A percentile compares a stretch with the other conserved stretches of the same genome.
Evolutionary conservation across 2,797 vertebrate genomes (phyloP).

Genomic region (Natrix natrix): DNA sequence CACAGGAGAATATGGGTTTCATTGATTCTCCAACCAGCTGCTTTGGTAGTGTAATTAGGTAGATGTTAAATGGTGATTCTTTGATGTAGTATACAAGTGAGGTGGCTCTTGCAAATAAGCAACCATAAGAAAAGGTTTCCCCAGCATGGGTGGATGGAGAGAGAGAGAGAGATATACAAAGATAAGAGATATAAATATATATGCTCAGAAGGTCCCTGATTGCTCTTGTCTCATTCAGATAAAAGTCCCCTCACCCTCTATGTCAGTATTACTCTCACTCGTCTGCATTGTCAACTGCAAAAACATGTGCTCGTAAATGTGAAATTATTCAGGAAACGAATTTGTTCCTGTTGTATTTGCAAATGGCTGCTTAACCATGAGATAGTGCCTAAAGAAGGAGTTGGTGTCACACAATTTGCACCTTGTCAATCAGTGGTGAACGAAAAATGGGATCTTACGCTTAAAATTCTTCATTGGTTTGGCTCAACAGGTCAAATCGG

Average conservation of each 20-base stretch:
- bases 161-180: too few relatives aligned
- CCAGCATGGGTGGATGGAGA: too few relatives aligned
- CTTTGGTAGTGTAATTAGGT: not conserved
- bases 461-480: not conserved
- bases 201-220: too few relatives aligned
- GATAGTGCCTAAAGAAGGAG: not conserved
- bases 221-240: not conserved
- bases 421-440: not conserved
- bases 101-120: not conserved
- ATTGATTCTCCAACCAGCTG: not conserved
- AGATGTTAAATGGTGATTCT: not conserved
- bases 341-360: not conserved
- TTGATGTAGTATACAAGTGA: not conserved
- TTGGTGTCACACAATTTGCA: not conserved
- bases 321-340: not conserved
- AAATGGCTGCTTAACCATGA: not conserved
- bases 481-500: conserved; percentile 86
- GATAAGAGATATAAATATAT: too few relatives aligned
- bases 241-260: not conserved
- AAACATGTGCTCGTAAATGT: not conserved
- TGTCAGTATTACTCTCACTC: not conserved
- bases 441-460: not conserved
- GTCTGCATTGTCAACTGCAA: not conserved
- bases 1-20: not conserved
- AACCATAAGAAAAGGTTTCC: not conserved